Percentiles rank a stretch among this genome's conserved stretches.
Evolutionary conservation across 2,888 invertebrate genomes (phyloP).

Genomic region (Orthosia gothica): DNA sequence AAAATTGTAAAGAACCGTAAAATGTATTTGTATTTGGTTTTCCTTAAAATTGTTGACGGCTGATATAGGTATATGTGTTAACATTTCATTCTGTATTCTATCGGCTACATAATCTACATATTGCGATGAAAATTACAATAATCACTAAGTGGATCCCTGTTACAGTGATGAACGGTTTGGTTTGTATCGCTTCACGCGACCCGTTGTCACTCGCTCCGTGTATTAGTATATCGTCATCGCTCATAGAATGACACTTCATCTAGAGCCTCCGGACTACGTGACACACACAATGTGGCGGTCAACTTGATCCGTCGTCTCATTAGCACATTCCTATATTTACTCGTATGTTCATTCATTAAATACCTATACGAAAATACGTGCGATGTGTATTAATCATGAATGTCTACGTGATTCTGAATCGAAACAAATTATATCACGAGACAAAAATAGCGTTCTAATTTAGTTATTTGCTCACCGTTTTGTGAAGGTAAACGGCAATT

Average conservation of each 20-base stretch:
- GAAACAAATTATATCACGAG: conserved; percentile 5
- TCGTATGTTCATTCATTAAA: background rate
- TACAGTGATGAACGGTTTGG: background rate
- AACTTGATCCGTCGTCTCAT: background rate
- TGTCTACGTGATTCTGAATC: conserved; percentile 8
- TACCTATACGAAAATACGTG: background rate
- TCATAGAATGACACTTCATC: background rate
- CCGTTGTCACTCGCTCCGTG: background rate
- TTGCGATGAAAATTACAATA: background rate
- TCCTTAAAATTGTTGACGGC: background rate
- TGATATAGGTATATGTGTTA: background rate
- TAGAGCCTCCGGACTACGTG: conserved; percentile 1
- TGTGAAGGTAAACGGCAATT: background rate
- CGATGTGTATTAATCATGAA: conserved; percentile 18
- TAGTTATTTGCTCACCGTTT: background rate
- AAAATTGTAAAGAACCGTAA: background rate
- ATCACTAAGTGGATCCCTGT: background rate
- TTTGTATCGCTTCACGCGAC: background rate
- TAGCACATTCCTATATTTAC: conserved; percentile 6
- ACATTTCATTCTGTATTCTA: background rate
- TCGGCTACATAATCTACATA: background rate
- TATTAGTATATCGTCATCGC: background rate
- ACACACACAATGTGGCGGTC: background rate
- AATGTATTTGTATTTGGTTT: background rate
- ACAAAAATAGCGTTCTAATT: background rate